Evolutionary conservation across 2,113 vertebrate species (phyloP).

Genomic region (Numenius arquata): DNA sequence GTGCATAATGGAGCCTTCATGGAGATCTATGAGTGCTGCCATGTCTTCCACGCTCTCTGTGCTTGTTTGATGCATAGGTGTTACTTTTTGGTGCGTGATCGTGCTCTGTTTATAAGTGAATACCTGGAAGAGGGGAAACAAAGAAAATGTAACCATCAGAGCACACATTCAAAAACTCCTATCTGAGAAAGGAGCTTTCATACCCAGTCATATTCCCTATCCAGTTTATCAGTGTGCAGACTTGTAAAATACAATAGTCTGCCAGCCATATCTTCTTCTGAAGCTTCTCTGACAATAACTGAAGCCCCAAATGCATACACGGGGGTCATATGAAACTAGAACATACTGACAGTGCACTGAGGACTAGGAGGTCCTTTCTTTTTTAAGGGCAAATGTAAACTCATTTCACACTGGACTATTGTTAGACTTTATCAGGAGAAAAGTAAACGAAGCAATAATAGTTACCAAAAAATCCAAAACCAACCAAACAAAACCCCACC

Average conservation of each 20-base stretch:
- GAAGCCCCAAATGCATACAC: not conserved
- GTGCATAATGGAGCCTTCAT: conserved; percentile 95
- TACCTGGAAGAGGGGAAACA: conserved; percentile 73
- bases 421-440: not conserved
- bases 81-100: conserved; percentile 89
- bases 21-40: conserved; percentile 88
- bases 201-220: not conserved
- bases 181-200: not conserved
- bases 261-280: not conserved
- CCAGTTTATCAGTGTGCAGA: not conserved
- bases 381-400: not conserved
- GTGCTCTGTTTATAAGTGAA: conserved; percentile 97
- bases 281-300: not conserved
- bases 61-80: conserved; percentile 83
- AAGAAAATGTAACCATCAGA: not conserved
- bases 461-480: not conserved
- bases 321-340: not conserved
- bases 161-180: not conserved
- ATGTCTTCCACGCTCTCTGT: conserved; percentile 89
- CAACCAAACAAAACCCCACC: not conserved
- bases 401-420: not conserved
- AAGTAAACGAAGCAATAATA: not conserved
- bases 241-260: not conserved
- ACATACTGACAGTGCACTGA: not conserved
- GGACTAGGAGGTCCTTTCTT: not conserved